Conservation (phyloP, 2,113 vertebrate species). For the Synchiropus splendidus region DNA sequence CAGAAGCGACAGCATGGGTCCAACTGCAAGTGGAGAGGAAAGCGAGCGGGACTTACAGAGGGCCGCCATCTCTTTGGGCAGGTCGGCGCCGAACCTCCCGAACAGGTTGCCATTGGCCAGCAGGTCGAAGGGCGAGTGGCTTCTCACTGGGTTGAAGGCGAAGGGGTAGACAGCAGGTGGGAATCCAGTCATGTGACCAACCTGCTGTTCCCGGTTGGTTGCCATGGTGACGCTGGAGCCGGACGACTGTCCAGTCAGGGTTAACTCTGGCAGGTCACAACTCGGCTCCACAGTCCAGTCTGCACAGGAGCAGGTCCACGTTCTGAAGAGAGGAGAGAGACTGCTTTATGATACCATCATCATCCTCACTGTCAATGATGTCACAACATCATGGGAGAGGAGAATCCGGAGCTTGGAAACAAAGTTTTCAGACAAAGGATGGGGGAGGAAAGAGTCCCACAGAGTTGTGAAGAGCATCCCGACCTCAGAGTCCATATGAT, state of each 20-base stretch:
- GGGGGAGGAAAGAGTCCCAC: slow-evolving; percentile 53
- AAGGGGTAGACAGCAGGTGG: slow-evolving; percentile 83
- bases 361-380: too few species aligned
- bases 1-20: too few species aligned
- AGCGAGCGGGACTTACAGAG: slow-evolving; percentile 87
- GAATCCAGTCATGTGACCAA: slow-evolving; percentile 81
- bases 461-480: slow-evolving; percentile 67
- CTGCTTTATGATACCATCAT: too few species aligned
- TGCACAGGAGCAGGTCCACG: too few species aligned
- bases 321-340: too few species aligned
- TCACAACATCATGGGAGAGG: slow-evolving; percentile 10
- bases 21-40: too few species aligned
- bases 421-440: slow-evolving; percentile 47
- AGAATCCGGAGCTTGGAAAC: slow-evolving; percentile 57
- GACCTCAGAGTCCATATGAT: slow-evolving; percentile 75
- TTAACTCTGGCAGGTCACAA: too few species aligned
- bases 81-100: slow-evolving; percentile 80
- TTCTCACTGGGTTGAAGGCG: slow-evolving; percentile 80
- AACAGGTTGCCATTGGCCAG: slow-evolving; percentile 78
- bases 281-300: too few species aligned
- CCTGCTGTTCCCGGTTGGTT: slow-evolving; percentile 81
- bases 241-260: slow-evolving; percentile 3
- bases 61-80: slow-evolving; percentile 89
- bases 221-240: slow-evolving; percentile 67
- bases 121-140: slow-evolving; percentile 83